Percentiles rank a stretch among this genome's conserved stretches.
These are phyloP conservation scores for Mizuhopecten yessoensis DNA, from an alignment of 1,140 invertebrate species.

Conservation along the genomic window DNA sequence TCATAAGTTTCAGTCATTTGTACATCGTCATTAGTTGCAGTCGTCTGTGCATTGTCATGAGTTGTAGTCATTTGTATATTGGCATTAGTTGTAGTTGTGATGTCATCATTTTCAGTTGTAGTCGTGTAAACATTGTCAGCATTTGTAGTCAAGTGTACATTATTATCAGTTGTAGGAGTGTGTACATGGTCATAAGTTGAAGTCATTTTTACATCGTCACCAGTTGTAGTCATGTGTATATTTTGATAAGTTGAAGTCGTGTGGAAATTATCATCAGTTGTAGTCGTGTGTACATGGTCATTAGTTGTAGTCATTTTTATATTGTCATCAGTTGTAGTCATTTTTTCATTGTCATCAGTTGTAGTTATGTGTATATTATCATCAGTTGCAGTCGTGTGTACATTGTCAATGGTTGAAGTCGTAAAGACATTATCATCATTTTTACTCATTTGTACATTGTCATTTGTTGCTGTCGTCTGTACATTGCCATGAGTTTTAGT, in stretches of 20 bases:
- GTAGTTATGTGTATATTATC: too few relatives aligned
- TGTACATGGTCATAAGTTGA: not conserved
- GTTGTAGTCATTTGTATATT: not conserved
- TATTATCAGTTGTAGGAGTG: not conserved
- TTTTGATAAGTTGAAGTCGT: not conserved
- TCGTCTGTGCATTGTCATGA: too few relatives aligned
- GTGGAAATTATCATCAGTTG: not conserved
- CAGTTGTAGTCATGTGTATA: not conserved
- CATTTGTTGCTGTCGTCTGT: not conserved
- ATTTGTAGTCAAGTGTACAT: not conserved
- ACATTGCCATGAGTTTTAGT: not conserved
- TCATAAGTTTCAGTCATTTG: too few relatives aligned
- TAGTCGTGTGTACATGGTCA: too few relatives aligned
- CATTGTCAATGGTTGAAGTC: too few relatives aligned
- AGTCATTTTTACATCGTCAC: not conserved
- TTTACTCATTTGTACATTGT: too few relatives aligned
- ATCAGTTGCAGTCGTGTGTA: too few relatives aligned
- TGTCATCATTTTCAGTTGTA: not conserved
- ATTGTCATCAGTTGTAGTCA: too few relatives aligned
- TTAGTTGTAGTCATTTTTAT: too few relatives aligned
- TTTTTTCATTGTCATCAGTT: too few relatives aligned
- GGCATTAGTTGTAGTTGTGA: not conserved
- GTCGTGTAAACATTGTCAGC: not conserved
- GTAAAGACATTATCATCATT: too few relatives aligned
- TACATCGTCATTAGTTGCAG: too few relatives aligned